These are phyloP conservation scores for Xenopus petersii DNA, from an alignment of 2,797 vertebrate species.

Conservation along the genomic window DNA sequence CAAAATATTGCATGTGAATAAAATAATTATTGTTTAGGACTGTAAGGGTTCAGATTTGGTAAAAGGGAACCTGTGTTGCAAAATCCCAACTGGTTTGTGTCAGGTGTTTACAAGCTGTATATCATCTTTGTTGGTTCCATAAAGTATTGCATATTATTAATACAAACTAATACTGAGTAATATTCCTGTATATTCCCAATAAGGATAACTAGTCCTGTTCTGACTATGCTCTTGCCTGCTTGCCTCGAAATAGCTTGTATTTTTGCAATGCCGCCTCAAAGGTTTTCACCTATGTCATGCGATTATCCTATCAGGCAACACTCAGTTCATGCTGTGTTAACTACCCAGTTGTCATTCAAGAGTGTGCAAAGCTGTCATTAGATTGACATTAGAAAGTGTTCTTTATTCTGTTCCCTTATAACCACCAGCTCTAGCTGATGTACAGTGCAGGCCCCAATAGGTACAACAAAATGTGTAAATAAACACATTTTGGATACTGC, in stretches of 20 bases:
- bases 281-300: neutral
- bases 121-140: too few relatives aligned
- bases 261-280: too few relatives aligned
- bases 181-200: neutral
- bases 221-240: neutral
- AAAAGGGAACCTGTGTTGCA: too few relatives aligned
- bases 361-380: constrained; percentile 41
- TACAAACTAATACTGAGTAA: too few relatives aligned
- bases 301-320: constrained; percentile 25
- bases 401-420: constrained; percentile 4
- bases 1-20: too few relatives aligned
- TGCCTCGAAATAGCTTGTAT: neutral
- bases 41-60: too few relatives aligned
- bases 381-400: constrained; percentile 15
- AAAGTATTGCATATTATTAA: too few relatives aligned
- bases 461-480: constrained; percentile 1
- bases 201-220: neutral
- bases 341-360: constrained; percentile 33
- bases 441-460: constrained; percentile 6
- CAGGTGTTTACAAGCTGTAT: too few relatives aligned
- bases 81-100: too few relatives aligned
- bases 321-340: constrained; percentile 17
- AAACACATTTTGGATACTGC: neutral
- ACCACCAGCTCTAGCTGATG: constrained; percentile 3
- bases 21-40: too few relatives aligned